Base-by-base conservation (phyloP, 2,888 invertebrate genomes). In the Mechanitis mazaeus region DNA sequence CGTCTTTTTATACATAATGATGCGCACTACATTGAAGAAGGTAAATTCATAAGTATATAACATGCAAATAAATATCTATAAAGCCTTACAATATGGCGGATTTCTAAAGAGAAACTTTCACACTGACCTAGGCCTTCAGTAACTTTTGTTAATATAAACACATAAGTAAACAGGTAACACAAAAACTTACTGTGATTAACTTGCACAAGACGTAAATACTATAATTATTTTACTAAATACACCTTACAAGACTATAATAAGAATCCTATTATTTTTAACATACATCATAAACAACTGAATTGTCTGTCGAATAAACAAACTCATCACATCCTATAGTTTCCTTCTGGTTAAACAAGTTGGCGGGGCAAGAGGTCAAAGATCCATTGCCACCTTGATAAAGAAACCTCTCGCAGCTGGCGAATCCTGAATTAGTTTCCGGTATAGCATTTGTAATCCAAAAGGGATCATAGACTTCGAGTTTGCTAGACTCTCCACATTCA, bases 371-470 rank as follows among this genome's bases (percentile, higher is more conserved):
- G 9, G 72, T 67, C 5, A 70, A 61, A 3, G 68, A 69, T 3
- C 69, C 67, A 62, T 68, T 73, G 56, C 63, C 68, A 53, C 67
- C 74, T 9, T 60, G 56, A 54, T 75, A 74, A 35, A 69, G 74
- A 67, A 74, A 87, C 60, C 85, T 79, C 66, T 74, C 67, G 70
- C 86, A 87, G 64, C 77, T 81, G 61, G 82, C 80, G 33, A 81
- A 76, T 11, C 84, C 83, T n/a, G 77, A 69, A 38, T 71, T 54
- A 1, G 75, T 75, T 53, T 67, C 67, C 7, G 87, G 87, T 66
- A 86, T 69, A 1, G 84, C 85, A 46, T 78, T 74, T n/a, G 64
- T 55, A 60, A 86, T 72, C 87, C 87, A 87, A 12, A 69, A 69
- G 11, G 85, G 82, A 1, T 68, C 60, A 11, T 67, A 69, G 2